Evolutionary conservation across 2,888 invertebrate species (phyloP).

Genomic region (Spilosoma lubricipeda): DNA sequence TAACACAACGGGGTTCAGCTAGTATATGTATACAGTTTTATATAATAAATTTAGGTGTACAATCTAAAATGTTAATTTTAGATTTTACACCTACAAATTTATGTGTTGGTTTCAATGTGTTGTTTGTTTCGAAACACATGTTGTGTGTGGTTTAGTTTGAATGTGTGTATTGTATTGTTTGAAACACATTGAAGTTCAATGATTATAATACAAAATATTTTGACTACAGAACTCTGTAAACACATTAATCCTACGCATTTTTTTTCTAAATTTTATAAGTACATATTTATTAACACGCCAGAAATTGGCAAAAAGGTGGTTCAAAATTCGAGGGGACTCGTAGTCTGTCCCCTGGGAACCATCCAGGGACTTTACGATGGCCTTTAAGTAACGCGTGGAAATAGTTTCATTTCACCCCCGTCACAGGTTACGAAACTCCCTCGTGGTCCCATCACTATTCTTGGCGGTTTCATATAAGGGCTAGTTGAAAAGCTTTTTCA

Average conservation of each 20-base stretch:
- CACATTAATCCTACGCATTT: background rate
- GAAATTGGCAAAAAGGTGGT: slow-evolving; percentile 22
- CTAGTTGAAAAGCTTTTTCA: slow-evolving; percentile 9
- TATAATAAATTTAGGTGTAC: no score
- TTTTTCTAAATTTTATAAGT: background rate
- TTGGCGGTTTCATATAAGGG: slow-evolving; percentile 16
- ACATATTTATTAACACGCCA: slow-evolving; percentile 2
- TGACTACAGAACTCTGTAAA: background rate
- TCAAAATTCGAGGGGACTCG: slow-evolving; percentile 37
- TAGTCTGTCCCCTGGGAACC: slow-evolving; percentile 49
- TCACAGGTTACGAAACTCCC: slow-evolving; percentile 22
- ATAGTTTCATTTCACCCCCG: slow-evolving; percentile 60
- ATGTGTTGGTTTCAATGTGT: no score
- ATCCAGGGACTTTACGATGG: slow-evolving; percentile 59
- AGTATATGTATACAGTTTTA: no score
- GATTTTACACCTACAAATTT: no score
- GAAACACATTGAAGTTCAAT: background rate
- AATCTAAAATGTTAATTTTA: no score
- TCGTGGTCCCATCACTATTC: slow-evolving; percentile 17
- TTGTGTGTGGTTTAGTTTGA: no score
- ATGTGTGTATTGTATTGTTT: no score
- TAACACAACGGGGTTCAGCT: no score
- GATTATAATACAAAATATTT: background rate
- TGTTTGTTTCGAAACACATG: no score
- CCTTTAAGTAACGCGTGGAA: slow-evolving; percentile 61